These are phyloP conservation scores for Thelaira solivaga DNA, from an alignment of 2,888 invertebrate species.

Conservation along the genomic window DNA sequence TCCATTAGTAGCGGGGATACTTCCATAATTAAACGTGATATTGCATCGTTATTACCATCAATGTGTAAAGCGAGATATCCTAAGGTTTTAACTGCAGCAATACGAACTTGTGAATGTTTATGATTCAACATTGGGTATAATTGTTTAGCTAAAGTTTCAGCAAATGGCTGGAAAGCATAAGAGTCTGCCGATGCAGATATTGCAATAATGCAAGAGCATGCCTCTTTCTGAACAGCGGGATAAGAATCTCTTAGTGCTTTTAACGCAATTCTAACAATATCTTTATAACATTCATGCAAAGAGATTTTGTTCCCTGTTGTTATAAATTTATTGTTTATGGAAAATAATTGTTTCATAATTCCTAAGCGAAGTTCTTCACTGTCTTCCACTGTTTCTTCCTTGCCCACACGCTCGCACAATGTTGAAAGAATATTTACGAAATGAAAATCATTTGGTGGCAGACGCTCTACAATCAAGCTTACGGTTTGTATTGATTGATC, in stretches of 20 bases:
- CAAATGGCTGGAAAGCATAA: slow-evolving; percentile 85
- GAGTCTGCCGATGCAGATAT: slow-evolving; percentile 80
- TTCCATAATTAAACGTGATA: slow-evolving; percentile 86
- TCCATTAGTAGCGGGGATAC: slow-evolving; percentile 93
- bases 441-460: slow-evolving; percentile 84
- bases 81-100: slow-evolving; percentile 85
- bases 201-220: slow-evolving; percentile 84
- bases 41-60: slow-evolving; percentile 82
- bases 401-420: slow-evolving; percentile 86
- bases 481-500: slow-evolving; percentile 70
- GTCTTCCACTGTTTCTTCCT: slow-evolving; percentile 83
- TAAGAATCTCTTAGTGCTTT: slow-evolving; percentile 87
- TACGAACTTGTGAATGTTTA: slow-evolving; percentile 89
- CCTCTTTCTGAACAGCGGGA: slow-evolving; percentile 87
- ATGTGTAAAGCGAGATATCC: slow-evolving; percentile 80
- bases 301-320: slow-evolving; percentile 77
- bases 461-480: slow-evolving; percentile 70
- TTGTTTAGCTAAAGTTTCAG: slow-evolving; percentile 85
- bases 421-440: slow-evolving; percentile 86
- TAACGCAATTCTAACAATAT: slow-evolving; percentile 84
- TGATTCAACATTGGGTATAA: slow-evolving; percentile 85
- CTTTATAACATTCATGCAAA: slow-evolving; percentile 75
- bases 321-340: slow-evolving; percentile 82
- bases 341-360: slow-evolving; percentile 82
- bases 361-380: slow-evolving; percentile 89